Conservation (phyloP, 2,888 invertebrate genomes). For the Nysson spinosus region DNA sequence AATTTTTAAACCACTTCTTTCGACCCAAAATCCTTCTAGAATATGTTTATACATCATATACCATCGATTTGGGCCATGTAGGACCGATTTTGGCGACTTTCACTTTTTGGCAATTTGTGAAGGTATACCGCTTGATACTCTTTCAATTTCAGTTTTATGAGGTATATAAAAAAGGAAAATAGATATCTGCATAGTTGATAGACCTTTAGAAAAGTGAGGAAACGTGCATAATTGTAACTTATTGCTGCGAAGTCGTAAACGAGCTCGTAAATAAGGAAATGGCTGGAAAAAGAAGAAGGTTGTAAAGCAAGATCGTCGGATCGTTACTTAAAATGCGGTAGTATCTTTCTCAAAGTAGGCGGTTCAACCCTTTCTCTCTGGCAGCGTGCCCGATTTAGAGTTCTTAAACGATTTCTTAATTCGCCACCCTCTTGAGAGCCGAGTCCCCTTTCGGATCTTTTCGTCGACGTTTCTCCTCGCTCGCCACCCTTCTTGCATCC, state of each 20-base stretch:
- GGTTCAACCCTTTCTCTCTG: conserved; percentile 41
- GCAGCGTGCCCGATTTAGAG: conserved; percentile 59
- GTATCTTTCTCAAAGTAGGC: conserved; percentile 37
- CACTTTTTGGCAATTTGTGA: too few relatives aligned
- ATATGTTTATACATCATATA: too few relatives aligned
- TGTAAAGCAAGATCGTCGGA: background rate
- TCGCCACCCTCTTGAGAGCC: conserved; percentile 41
- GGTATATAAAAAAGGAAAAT: too few relatives aligned
- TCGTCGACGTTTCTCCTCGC: conserved; percentile 14
- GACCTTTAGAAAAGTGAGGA: too few relatives aligned
- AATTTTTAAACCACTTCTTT: too few relatives aligned
- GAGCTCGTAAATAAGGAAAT: background rate
- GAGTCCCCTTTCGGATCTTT: conserved; percentile 22
- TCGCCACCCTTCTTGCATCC: conserved; percentile 21
- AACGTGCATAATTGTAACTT: conserved; percentile 16
- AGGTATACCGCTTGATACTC: too few relatives aligned
- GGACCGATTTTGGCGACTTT: too few relatives aligned
- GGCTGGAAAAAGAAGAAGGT: background rate
- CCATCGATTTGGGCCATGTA: too few relatives aligned
- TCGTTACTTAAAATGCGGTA: conserved; percentile 29
- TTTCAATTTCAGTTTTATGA: too few relatives aligned
- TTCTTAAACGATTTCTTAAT: conserved; percentile 67
- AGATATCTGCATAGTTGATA: too few relatives aligned
- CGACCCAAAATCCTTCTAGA: too few relatives aligned
- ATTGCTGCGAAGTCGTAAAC: conserved; percentile 2